Evolutionary conservation across 2,113 vertebrate genomes (phyloP).

Genomic region (Gallinago paraguaiae): DNA sequence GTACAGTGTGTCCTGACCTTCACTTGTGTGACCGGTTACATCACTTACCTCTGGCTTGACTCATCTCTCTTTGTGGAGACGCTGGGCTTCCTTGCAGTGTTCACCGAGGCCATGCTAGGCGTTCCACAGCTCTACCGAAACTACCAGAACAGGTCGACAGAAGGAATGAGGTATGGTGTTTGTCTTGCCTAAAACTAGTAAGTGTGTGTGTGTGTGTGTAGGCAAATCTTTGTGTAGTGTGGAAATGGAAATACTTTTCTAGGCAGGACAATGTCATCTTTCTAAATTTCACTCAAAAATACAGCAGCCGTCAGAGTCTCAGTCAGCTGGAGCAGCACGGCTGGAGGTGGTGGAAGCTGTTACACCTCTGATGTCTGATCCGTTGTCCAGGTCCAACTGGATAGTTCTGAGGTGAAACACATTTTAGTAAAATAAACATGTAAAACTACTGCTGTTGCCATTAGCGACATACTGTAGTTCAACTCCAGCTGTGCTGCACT

Average conservation of each 20-base stretch:
- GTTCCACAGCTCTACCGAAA: conserved; percentile 94
- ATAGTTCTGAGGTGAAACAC: not conserved
- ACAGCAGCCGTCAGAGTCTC: not conserved
- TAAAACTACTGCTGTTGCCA: not conserved
- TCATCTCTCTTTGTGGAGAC: conserved; percentile 89
- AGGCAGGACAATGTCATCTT: not conserved
- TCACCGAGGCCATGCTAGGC: conserved; percentile 93
- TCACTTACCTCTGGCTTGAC: conserved; percentile 94
- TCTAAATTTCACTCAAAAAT: not conserved
- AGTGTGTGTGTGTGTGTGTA: not conserved
- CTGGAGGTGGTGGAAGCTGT: not conserved
- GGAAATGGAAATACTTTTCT: not conserved
- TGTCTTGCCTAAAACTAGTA: not conserved
- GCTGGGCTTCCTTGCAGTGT: conserved; percentile 92
- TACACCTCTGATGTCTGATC: not conserved
- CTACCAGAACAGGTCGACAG: conserved; percentile 90
- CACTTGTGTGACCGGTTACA: conserved; percentile 84
- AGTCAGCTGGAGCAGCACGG: not conserved
- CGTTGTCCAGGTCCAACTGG: not conserved
- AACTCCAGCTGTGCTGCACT: not conserved
- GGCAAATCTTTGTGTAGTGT: not conserved
- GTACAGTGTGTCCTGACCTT: conserved; percentile 92
- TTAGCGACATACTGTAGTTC: not conserved
- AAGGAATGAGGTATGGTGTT: conserved; percentile 91
- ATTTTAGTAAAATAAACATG: not conserved